These are phyloP conservation scores for Thunnus thynnus DNA, from an alignment of 2,113 vertebrate genomes.

Conservation along the genomic window DNA sequence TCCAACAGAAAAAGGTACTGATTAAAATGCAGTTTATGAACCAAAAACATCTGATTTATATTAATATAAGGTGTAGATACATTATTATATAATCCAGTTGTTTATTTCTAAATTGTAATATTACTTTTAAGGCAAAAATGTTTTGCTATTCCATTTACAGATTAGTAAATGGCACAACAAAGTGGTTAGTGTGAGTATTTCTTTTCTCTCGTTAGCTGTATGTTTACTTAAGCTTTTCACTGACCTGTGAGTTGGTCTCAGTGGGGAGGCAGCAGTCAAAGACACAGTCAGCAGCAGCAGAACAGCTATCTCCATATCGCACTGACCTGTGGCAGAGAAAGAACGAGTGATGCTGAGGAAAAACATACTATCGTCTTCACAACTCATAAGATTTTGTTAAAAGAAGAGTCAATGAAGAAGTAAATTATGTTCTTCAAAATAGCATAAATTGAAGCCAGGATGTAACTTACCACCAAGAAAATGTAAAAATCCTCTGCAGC, in stretches of 20 bases:
- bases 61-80: neutral
- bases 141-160: neutral
- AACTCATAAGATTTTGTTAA: neutral
- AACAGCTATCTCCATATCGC: conserved; percentile 79
- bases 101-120: neutral
- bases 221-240: conserved; percentile 13
- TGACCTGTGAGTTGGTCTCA: conserved; percentile 73
- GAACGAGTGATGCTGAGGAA: conserved; percentile 1
- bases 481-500: conserved; percentile 33
- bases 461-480: conserved; percentile 66
- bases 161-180: neutral
- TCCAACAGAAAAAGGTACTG: conserved; percentile 35
- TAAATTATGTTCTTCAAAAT: neutral
- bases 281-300: conserved; percentile 76
- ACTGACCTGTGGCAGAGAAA: conserved; percentile 59
- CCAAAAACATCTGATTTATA: neutral
- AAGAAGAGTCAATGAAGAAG: neutral
- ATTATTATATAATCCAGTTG: neutral
- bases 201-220: neutral
- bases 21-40: neutral
- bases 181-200: neutral
- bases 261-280: conserved; percentile 68
- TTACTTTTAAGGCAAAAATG: neutral
- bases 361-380: neutral
- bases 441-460: neutral